Evolutionary conservation across 2,888 invertebrate species (phyloP).

Genomic region (Microctonus brassicae): DNA sequence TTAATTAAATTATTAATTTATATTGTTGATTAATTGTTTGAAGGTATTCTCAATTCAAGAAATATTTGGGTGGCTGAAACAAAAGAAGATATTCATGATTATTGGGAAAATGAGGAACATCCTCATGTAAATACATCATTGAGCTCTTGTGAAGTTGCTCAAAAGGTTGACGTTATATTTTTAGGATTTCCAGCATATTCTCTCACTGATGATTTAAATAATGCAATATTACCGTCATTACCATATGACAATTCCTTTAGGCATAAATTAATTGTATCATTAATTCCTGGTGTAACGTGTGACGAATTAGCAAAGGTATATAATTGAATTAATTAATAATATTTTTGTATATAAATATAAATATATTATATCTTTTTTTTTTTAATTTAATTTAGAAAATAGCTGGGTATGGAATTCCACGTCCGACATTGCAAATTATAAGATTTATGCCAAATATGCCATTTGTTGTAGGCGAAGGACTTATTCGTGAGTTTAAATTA

Average conservation of each 20-base stretch:
- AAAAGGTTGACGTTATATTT: background rate
- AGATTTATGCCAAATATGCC: conserved; percentile 77
- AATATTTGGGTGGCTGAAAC: background rate
- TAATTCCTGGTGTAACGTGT: conserved; percentile 84
- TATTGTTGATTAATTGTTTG: background rate
- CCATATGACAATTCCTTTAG: background rate
- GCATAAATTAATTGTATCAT: conserved; percentile 75
- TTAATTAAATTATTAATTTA: background rate
- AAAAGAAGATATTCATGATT: background rate
- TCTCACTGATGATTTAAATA: background rate
- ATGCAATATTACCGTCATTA: background rate
- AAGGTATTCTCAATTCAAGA: background rate
- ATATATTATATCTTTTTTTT: too few relatives aligned
- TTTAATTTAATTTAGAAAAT: conserved; percentile 3
- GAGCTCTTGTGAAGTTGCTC: background rate
- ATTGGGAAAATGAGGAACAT: background rate
- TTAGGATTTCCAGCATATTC: background rate
- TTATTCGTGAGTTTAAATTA: conserved; percentile 54
- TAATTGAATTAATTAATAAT: background rate
- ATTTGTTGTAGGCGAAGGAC: conserved; percentile 72
- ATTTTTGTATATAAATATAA: background rate
- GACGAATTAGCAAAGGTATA: conserved; percentile 76
- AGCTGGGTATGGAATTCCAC: conserved; percentile 22
- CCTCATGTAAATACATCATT: background rate
- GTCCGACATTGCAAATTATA: too few relatives aligned